Percentiles rank a stretch among this genome's conserved stretches.
phyloP scores from a whole-genome alignment of 2,888 invertebrate species.

The Drosophila maculinotata region DNA sequence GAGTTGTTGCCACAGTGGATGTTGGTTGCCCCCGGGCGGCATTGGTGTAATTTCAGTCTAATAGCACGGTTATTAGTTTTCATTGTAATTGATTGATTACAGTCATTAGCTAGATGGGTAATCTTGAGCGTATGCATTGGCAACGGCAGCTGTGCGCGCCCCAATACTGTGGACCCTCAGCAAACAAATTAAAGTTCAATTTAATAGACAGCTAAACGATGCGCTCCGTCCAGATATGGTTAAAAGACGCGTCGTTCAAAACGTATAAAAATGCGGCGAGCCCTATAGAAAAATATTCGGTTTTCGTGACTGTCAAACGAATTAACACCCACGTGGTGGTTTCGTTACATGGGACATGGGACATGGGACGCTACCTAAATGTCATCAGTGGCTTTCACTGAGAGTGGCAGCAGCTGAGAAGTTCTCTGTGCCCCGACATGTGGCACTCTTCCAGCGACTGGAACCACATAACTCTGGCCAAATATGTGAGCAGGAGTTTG shows the following conservation, averaged over 20 bases:
- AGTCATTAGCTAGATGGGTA: constrained; percentile 52
- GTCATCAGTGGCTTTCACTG: constrained; percentile 38
- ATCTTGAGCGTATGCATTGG: constrained; percentile 44
- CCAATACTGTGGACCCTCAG: constrained; percentile 19
- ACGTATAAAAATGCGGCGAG: constrained; percentile 8
- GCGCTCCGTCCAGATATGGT: constrained; percentile 24
- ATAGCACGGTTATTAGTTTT: constrained; percentile 73
- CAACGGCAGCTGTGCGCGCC: constrained; percentile 30
- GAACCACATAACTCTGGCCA: constrained; percentile 57
- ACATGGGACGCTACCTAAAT: constrained; percentile 36
- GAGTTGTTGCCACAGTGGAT: constrained; percentile 13
- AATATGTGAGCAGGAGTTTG: constrained; percentile 43
- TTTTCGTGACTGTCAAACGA: constrained; percentile 46
- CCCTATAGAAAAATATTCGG: constrained; percentile 20
- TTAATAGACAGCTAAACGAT: constrained; percentile 50
- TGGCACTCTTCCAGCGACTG: constrained; percentile 32
- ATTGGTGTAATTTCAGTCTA: constrained; percentile 60
- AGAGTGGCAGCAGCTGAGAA: constrained; percentile 12
- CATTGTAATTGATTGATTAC: constrained; percentile 75
- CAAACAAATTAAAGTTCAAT: constrained; percentile 56
- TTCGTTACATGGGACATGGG: constrained; percentile 34
- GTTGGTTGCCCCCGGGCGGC: constrained; percentile 50
- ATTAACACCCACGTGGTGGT: constrained; percentile 65
- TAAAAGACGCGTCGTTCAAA: constrained; percentile 23
- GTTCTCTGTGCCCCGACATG: constrained; percentile 36